Percentiles rank a stretch among this genome's conserved stretches.
Conservation (phyloP, 2,888 invertebrate genomes). For the Thysanoteuthis rhombus region DNA sequence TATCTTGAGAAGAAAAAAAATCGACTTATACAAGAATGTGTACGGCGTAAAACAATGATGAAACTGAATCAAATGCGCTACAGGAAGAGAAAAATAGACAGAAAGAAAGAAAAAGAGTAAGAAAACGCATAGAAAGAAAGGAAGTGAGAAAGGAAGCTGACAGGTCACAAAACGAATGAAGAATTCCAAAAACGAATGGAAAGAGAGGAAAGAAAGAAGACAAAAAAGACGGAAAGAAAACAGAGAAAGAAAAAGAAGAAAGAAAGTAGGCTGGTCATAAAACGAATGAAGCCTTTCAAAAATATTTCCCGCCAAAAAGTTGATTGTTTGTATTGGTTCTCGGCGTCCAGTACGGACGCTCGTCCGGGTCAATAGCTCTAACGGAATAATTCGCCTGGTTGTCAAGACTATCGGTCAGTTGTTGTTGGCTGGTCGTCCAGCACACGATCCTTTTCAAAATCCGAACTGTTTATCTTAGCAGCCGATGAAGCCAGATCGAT, state of each 20-base stretch:
- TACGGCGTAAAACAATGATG: too few relatives aligned
- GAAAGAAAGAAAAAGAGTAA: background rate
- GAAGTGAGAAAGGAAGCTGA: background rate
- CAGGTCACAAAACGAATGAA: background rate
- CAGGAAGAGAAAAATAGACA: background rate
- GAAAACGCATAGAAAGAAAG: background rate
- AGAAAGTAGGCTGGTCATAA: background rate
- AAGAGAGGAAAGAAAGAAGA: background rate
- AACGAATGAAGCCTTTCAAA: background rate
- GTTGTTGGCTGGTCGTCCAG: background rate
- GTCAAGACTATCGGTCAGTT: background rate
- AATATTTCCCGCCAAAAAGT: background rate
- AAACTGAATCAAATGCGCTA: too few relatives aligned
- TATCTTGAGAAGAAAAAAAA: background rate
- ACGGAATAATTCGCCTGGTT: background rate
- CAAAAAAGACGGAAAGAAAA: background rate
- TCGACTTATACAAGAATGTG: too few relatives aligned
- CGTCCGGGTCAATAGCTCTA: background rate
- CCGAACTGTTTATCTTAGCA: conserved; percentile 12
- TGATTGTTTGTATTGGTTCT: background rate
- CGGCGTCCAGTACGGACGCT: background rate
- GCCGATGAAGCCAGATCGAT: background rate
- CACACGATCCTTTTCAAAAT: background rate
- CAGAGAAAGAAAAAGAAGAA: background rate
- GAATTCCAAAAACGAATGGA: background rate